phyloP scores from a whole-genome alignment of 2,113 vertebrate genomes.

The Pterocles orientalis region DNA sequence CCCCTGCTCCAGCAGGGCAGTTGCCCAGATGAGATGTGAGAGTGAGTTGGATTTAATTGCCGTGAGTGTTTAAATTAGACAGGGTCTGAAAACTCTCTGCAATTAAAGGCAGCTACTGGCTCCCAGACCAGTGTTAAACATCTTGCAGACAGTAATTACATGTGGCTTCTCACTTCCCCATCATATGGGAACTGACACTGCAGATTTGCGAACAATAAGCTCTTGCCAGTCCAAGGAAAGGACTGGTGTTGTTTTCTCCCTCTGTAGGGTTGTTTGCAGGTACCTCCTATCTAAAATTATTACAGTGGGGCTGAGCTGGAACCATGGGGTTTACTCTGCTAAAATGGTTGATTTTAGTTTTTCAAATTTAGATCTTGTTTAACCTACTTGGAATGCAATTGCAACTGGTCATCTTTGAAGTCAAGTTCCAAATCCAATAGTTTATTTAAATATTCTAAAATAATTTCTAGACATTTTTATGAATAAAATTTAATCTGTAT shows the following conservation, averaged over 20 bases:
- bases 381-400: background rate
- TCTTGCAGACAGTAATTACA: background rate
- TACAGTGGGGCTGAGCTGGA: background rate
- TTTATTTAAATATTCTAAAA: background rate
- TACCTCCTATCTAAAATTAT: background rate
- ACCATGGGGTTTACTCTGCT: background rate
- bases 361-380: background rate
- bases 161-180: background rate
- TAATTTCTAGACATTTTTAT: background rate
- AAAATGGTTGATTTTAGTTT: background rate
- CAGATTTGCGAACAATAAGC: background rate
- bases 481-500: background rate
- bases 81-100: background rate
- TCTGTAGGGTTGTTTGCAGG: background rate
- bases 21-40: background rate
- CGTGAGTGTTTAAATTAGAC: background rate
- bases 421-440: background rate
- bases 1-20: background rate
- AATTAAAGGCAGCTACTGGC: background rate
- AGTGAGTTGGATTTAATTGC: background rate
- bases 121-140: background rate
- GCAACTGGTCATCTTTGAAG: background rate
- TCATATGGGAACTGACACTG: background rate
- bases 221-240: background rate
- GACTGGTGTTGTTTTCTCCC: background rate